Base-by-base conservation (phyloP, 2,888 invertebrate species). In the Drosophila falleni region DNA sequence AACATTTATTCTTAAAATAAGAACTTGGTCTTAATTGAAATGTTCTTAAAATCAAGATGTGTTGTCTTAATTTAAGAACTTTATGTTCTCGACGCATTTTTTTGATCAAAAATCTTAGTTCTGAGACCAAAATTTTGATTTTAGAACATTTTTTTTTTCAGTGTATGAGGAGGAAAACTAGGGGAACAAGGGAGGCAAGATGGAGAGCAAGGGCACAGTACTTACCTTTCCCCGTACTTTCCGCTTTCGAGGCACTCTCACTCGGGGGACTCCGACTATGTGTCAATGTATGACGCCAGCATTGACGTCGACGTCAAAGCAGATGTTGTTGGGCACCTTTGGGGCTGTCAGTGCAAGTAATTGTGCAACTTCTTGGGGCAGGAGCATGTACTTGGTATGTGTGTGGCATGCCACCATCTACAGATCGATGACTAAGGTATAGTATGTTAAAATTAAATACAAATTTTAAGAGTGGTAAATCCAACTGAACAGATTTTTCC, bases 261-360 rank as follows among this genome's bases (percentile, higher is more conserved):
- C 42, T 50, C 56, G 54, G 59, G 54, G 51, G 50, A 59, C 60
- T 68, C 49, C 6, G 54, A 35, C 55, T 67, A 61, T 69, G 71
- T 77, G 86, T 85, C 86, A 82, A 79, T 82, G 82, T 66, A 65
- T 83, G 84, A 78, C 84, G 87, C 84, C 87, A 78, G 60, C 64
- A 35, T 41, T 19, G 51, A 26, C 55, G 59, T 10, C 42, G 42
- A 19, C 23, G 61, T 23, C 59, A 50, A 62, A 59, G 46, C 50
- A 39, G 26, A 67, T 68, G 61, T 61, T 67, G 63, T 59, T 71
- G 73, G 86, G 69, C 82, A 84, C 86, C 83, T 85, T 74, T 68
- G 71, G 74, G 65, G 62, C 51, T 74, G 81, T 71, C 69, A 69
- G 67, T 66, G 70, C 54, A 62, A 59, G 79, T 79, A 79, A 71